A percentile compares a stretch with the other conserved stretches of the same genome.
Evolutionary conservation across 2,797 vertebrate genomes (phyloP).

Genomic region (Nasua narica): DNA sequence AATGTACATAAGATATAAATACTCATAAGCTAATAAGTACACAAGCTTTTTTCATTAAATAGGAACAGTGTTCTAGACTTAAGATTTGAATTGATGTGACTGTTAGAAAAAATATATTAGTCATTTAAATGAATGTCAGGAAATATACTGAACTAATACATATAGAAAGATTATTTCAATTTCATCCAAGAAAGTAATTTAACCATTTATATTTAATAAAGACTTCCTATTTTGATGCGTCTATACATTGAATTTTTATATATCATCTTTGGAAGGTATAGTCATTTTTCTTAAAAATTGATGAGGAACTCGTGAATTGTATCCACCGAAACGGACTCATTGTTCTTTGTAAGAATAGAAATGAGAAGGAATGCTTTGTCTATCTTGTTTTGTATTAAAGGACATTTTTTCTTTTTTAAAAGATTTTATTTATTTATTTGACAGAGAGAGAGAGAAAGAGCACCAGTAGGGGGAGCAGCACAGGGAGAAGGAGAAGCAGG

Average conservation of each 20-base stretch:
- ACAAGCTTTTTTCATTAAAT: neutral
- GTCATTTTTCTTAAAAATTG: slow-evolving; percentile 50
- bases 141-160: neutral
- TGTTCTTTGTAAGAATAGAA: slow-evolving; percentile 29
- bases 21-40: neutral
- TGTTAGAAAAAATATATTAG: neutral
- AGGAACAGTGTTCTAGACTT: neutral
- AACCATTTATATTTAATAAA: slow-evolving; percentile 1
- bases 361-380: neutral
- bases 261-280: slow-evolving; percentile 9
- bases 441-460: neutral
- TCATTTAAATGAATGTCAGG: neutral
- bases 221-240: slow-evolving; percentile 36
- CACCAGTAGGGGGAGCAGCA: too few species aligned
- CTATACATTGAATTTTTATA: slow-evolving; percentile 21
- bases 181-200: slow-evolving; percentile 1
- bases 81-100: neutral
- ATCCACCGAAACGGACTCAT: slow-evolving; percentile 34
- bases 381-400: neutral
- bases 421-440: neutral
- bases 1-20: neutral
- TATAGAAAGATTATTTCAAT: neutral
- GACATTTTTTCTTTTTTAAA: neutral
- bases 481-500: too few species aligned
- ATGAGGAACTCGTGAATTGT: slow-evolving; percentile 32